Conservation (phyloP, 2,797 vertebrate species). For the Chaetodon trifasciatus region DNA sequence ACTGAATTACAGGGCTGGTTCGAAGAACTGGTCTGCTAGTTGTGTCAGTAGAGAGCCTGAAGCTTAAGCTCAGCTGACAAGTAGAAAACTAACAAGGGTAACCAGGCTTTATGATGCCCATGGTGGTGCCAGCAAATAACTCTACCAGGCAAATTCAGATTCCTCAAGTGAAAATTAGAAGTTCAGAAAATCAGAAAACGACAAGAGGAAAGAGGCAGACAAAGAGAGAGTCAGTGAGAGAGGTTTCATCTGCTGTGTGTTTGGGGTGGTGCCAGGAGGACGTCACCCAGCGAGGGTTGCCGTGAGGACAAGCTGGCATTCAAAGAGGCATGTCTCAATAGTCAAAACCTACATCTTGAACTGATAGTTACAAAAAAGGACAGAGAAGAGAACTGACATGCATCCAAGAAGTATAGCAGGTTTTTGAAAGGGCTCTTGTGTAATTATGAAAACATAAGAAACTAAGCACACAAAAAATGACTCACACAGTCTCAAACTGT, state of each 20-base stretch:
- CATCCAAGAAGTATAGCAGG: neutral
- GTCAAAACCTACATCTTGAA: constrained; percentile 6
- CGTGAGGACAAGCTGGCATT: constrained; percentile 40
- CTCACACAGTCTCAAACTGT: neutral
- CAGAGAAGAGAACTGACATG: neutral
- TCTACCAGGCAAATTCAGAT: neutral
- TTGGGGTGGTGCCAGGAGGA: constrained; percentile 34
- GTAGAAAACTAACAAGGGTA: constrained; percentile 10
- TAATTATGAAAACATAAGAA: neutral
- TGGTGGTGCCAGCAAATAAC: constrained; percentile 1
- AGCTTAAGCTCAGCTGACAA: constrained; percentile 12
- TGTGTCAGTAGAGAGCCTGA: constrained; percentile 17
- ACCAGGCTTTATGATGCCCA: neutral
- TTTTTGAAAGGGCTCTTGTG: neutral
- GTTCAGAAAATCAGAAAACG: neutral
- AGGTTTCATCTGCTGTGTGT: constrained; percentile 22
- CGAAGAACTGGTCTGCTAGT: constrained; percentile 15
- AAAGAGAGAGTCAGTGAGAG: constrained; percentile 4
- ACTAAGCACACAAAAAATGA: neutral
- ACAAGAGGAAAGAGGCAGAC: neutral
- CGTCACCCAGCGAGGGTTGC: constrained; percentile 17
- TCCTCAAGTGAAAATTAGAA: neutral
- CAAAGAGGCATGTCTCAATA: constrained; percentile 12
- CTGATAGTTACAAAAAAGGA: neutral
- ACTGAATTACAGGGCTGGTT: constrained; percentile 22